Base-by-base conservation (phyloP, 2,888 invertebrate species). In the Hyppa rectilinea region DNA sequence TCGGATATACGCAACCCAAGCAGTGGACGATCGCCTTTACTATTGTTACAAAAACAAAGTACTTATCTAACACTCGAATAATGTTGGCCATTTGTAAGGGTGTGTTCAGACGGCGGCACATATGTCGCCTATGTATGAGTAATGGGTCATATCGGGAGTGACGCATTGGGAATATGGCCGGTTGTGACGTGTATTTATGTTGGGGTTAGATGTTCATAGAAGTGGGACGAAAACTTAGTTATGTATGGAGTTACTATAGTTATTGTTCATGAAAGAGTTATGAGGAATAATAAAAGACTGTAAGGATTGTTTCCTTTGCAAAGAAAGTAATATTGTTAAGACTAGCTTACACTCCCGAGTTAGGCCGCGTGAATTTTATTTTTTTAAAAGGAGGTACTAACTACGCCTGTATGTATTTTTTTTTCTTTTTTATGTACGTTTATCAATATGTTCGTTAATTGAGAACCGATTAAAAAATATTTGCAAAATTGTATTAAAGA, bases 41-140 rank as follows among this genome's bases (percentile, higher is more conserved):
- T 26, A 60, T 53, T 34, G 10, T 58, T 20, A 65, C 58, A 71
- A 77, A 84, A 77, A 82, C 74, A 79, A 77, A 66, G 66, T 72
- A 71, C 70, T 75, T 83, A 70, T 77, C 67, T 72, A 71, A 78
- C 69, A 71, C 55, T 65, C 59, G 59, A 71, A 74, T 78, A 67
- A 75, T 75, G 71, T 70, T 38, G 45, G 50, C 71, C 59, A 78
- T 78, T 80, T 70, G 61, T 78, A 71, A 80, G 49, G 61, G 70
- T 38, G 43, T 80, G 52, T 53, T 65, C 61, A 76, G 61, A 81
- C 65, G 69, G 53, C 36, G 64, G 31, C 65, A 59, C 75, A 60
- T 80, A 77, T 68, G 80, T 80, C 58, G 55, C 43, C 75, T 23
- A 59, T 80, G 36, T 65, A 47, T 81, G 81, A 78, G 59, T 81